phyloP scores from a whole-genome alignment of 30 jellyfish, hydroid and myxozoan genomes.

The Aurelia sp. region DNA sequence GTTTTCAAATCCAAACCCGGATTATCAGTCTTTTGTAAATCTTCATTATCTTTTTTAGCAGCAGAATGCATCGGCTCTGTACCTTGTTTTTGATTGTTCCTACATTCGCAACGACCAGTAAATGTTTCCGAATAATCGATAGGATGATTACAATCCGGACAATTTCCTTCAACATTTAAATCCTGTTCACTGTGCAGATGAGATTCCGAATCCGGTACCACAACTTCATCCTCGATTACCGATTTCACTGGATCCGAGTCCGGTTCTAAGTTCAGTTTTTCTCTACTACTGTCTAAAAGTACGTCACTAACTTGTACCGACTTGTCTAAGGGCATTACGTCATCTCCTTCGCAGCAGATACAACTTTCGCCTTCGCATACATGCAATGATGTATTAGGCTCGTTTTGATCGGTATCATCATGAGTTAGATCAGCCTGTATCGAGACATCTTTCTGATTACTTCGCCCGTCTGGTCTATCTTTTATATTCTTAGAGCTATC shows the following conservation, averaged over 20 bases:
- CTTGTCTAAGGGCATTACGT: slow-evolving; percentile 43
- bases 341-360: slow-evolving; percentile 55
- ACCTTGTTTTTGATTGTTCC: not conserved
- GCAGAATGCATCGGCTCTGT: slow-evolving; percentile 19
- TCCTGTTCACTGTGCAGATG: slow-evolving; percentile 38
- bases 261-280: not conserved
- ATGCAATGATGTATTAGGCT: slow-evolving; percentile 39
- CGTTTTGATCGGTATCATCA: not conserved
- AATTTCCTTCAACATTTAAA: not conserved
- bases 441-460: slow-evolving; percentile 10
- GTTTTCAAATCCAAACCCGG: slow-evolving; percentile 44
- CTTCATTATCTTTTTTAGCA: slow-evolving; percentile 12
- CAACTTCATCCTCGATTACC: slow-evolving; percentile 10
- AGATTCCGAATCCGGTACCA: slow-evolving; percentile 36
- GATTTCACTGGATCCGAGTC: slow-evolving; percentile 3
- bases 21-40: slow-evolving; percentile 21
- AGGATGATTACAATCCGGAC: slow-evolving; percentile 62
- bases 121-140: slow-evolving; percentile 4
- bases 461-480: not conserved
- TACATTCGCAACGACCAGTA: slow-evolving; percentile 31
- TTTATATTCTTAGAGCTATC: not conserved
- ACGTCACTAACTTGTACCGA: slow-evolving; percentile 74
- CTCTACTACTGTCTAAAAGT: slow-evolving; percentile 22
- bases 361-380: slow-evolving; percentile 68
- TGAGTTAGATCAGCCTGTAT: slow-evolving; percentile 52